Conservation (phyloP, 2,888 invertebrate species). For the Trissonchulus latispiculum region DNA sequence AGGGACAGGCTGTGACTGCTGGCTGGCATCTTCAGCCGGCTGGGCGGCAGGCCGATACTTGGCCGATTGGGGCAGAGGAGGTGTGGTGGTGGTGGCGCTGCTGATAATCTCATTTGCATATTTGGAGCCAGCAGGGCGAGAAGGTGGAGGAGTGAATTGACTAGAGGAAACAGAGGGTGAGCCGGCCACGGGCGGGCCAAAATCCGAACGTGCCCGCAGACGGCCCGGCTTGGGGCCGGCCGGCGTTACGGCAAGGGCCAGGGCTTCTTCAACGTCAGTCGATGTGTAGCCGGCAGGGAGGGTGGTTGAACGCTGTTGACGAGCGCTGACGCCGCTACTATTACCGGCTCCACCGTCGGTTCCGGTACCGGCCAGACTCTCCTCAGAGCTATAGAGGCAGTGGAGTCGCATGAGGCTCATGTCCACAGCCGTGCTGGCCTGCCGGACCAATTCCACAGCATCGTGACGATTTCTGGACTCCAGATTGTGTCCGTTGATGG, state of each 20-base stretch:
- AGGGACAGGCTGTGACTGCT: neutral
- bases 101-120: too few relatives aligned
- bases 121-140: neutral
- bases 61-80: neutral
- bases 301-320: neutral
- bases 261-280: neutral
- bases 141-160: neutral
- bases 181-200: neutral
- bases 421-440: conserved; percentile 35
- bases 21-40: neutral
- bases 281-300: neutral
- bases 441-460: conserved; percentile 47
- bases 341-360: neutral
- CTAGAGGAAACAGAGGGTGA: too few relatives aligned
- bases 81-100: neutral
- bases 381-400: conserved; percentile 16
- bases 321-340: neutral
- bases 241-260: neutral
- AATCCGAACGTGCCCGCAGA: neutral
- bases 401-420: conserved; percentile 28
- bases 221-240: neutral
- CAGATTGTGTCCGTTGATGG: conserved; percentile 45
- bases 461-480: conserved; percentile 46
- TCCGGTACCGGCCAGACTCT: conserved; percentile 1
- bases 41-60: neutral